Conservation (phyloP, 2,888 invertebrate species). For the Silvanus unidentatus region DNA sequence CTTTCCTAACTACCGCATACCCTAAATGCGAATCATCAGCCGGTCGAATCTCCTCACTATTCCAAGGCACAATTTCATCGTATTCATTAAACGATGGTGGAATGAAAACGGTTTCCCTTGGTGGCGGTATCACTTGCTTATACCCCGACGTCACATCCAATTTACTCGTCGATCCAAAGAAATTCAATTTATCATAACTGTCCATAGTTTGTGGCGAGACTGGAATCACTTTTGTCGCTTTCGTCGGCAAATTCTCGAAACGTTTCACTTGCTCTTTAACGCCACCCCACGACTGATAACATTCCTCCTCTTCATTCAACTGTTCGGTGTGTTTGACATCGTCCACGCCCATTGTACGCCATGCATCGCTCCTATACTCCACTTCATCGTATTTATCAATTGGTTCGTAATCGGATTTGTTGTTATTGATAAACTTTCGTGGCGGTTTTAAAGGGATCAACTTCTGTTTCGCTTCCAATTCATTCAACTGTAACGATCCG, state of each 20-base stretch:
- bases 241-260: conserved; percentile 33
- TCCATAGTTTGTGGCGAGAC: conserved; percentile 36
- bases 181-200: conserved; percentile 75
- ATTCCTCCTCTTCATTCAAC: conserved; percentile 39
- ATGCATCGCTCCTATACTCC: conserved; percentile 71
- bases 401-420: conserved; percentile 41
- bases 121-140: conserved; percentile 58
- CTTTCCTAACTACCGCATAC: conserved; percentile 70
- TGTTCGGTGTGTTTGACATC: conserved; percentile 67
- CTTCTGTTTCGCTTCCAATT: conserved; percentile 10
- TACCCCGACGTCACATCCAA: conserved; percentile 59
- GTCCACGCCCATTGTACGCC: conserved; percentile 73
- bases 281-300: conserved; percentile 46
- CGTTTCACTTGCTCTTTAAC: conserved; percentile 32
- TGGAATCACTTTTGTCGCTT: conserved; percentile 53
- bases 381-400: conserved; percentile 68
- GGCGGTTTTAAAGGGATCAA: conserved; percentile 38
- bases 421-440: conserved; percentile 33
- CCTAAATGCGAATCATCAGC: conserved; percentile 78
- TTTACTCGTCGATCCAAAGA: conserved; percentile 72
- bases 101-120: conserved; percentile 19
- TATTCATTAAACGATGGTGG: conserved; percentile 61
- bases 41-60: conserved; percentile 62
- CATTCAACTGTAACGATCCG: not conserved
- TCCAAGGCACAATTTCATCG: conserved; percentile 59